Evolutionary conservation across 1,140 invertebrate species (phyloP), one percentile per base, ranked within the genome.

Genomic region (Penaeus chinensis): DNA sequence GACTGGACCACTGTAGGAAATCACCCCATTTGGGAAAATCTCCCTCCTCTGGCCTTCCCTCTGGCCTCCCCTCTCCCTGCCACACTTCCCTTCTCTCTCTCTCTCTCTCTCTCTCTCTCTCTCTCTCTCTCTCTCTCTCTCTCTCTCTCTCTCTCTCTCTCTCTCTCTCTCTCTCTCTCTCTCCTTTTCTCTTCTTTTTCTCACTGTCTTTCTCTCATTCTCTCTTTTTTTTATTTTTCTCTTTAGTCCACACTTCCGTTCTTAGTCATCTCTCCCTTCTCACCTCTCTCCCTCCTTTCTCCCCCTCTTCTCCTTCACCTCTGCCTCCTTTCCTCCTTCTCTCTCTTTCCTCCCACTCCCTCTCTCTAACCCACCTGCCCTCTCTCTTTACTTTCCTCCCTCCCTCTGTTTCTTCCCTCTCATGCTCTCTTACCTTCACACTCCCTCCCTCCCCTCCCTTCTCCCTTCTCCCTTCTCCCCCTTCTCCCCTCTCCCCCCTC

Each of bases 61-160:
- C 54, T 54, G 11, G 10, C 54, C 54, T 16, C 22, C 27, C 13
- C 24, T 65, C n/a, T 32, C 63, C 61, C 62, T 65, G 5, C 60
- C 74, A n/a, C 22, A 13, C 27, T 32, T 42, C 2, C 32, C 76
- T 42, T 47, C 76, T 37, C 20, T 22, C 37, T n/a, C 76, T 20
- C 16, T 1, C 5, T 47, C 27, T 42, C 27, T 11, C 20, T 8
- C 76, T 13, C 8, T 5, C 19, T 18, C 22, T 20, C 18, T 11
- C 10, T 19, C 5, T 24, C 37, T n/a, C 42, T 80, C 54, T n/a
- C 20, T 61, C 78, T 61, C 42, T 61, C 78, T 61, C 60, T 62
- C 78, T 80, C 20, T 80, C 78, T 32, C 20, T 61, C 79, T 61
- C 47, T 81, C 22, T 19, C 8, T 61, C 79, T 61, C 22, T 81